A percentile compares a stretch with the other conserved stretches of the same genome.
Evolutionary conservation across 2,797 vertebrate genomes (phyloP).

Genomic region (Pagetopsis macropterus): DNA sequence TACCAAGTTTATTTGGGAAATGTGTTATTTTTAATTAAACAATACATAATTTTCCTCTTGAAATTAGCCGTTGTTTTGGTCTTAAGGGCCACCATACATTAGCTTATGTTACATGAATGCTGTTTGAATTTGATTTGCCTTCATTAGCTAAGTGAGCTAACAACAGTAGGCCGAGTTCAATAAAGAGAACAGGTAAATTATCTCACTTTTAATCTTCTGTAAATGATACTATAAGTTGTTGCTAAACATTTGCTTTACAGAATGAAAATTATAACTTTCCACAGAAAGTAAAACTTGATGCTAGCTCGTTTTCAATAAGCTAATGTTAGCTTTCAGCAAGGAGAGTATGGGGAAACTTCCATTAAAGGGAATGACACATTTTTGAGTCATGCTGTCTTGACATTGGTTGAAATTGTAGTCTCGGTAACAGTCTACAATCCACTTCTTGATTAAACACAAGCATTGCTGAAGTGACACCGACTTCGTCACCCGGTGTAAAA

Average conservation of each 20-base stretch:
- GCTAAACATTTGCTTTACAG: not conserved
- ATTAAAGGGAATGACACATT: not conserved
- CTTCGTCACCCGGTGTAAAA: conserved; percentile 61
- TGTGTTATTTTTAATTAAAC: too few species aligned
- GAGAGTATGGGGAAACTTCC: not conserved
- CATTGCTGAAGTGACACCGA: conserved; percentile 28
- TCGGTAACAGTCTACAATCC: too few species aligned
- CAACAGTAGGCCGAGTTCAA: too few species aligned
- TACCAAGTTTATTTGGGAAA: too few species aligned
- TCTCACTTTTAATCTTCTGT: too few species aligned
- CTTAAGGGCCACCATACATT: not conserved
- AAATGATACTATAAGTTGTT: not conserved
- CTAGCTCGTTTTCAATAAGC: not conserved
- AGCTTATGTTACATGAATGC: too few species aligned
- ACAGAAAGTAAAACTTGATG: not conserved
- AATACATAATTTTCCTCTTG: too few species aligned
- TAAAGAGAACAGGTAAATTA: not conserved
- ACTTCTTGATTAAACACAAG: not conserved
- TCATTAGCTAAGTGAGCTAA: not conserved
- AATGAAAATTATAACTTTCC: not conserved
- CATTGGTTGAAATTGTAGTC: not conserved
- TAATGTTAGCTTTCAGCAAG: not conserved
- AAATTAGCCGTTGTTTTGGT: not conserved
- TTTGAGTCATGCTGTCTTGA: conserved; percentile 1
- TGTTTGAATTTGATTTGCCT: not conserved